Percentiles rank a stretch among this genome's conserved stretches.
Evolutionary conservation across 2,797 vertebrate genomes (phyloP).

Genomic region (Sebastes kiyomatsui): DNA sequence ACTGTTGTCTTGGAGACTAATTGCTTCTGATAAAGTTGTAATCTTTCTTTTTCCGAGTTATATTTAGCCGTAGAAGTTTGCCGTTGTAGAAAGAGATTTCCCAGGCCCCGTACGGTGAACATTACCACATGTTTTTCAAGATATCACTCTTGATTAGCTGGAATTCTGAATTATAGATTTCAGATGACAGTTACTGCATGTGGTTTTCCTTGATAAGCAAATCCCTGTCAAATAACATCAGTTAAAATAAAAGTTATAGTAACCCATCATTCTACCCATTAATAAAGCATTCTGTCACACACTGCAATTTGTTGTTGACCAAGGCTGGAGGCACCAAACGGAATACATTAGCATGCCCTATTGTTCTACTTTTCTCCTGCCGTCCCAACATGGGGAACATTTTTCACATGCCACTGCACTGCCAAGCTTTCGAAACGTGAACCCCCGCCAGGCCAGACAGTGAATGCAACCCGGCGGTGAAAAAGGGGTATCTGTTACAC

Average conservation of each 20-base stretch:
- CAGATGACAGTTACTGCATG: not conserved
- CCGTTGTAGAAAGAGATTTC: not conserved
- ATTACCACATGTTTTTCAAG: not conserved
- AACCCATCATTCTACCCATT: not conserved
- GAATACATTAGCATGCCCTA: conserved; percentile 6
- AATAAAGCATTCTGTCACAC: not conserved
- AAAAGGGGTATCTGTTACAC: conserved; percentile 60
- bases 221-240: not conserved
- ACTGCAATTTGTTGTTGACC: not conserved
- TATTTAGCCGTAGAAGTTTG: not conserved
- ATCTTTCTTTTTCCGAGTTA: not conserved
- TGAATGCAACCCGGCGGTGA: conserved; percentile 22
- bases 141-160: not conserved
- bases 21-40: not conserved
- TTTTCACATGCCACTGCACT: conserved; percentile 57
- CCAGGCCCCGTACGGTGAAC: not conserved
- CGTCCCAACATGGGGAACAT: conserved; percentile 31
- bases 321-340: not conserved
- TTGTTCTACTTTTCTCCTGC: conserved; percentile 40
- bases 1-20: not conserved
- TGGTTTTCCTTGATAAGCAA: not conserved
- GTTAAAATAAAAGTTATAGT: not conserved
- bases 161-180: not conserved
- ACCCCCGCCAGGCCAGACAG: conserved; percentile 50
- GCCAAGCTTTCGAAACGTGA: conserved; percentile 66